phyloP scores from a whole-genome alignment of 2,113 vertebrate species.

The Melanocharis versteri region DNA sequence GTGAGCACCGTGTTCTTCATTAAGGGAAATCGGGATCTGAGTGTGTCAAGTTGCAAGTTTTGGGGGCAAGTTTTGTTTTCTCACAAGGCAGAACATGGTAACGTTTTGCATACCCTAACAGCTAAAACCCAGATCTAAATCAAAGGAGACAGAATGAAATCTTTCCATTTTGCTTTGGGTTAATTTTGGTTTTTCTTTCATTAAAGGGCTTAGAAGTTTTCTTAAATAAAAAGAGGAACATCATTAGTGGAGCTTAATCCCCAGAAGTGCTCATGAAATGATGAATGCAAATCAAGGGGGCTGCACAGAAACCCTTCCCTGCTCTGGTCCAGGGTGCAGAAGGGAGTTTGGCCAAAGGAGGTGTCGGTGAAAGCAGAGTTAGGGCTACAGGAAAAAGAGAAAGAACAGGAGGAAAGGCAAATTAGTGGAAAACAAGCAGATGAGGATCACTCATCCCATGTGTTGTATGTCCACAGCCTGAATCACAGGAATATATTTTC shows the following conservation, averaged over 20 bases:
- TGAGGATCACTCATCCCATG: neutral
- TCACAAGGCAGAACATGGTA: neutral
- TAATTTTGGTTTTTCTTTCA: neutral
- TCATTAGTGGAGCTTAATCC: neutral
- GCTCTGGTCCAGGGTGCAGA: neutral
- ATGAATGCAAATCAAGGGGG: neutral
- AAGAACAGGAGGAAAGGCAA: neutral
- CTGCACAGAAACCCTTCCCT: neutral
- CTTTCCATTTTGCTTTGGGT: neutral
- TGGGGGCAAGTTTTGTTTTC: neutral
- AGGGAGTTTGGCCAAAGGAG: neutral
- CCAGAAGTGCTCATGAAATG: neutral
- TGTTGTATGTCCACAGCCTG: neutral
- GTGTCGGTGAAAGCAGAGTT: neutral
- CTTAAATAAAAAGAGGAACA: neutral
- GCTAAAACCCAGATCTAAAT: neutral
- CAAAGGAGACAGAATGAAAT: neutral
- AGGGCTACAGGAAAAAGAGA: neutral
- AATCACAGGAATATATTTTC: neutral
- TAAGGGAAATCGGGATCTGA: neutral
- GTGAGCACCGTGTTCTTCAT: neutral
- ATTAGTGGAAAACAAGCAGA: neutral
- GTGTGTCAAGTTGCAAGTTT: neutral
- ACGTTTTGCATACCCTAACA: neutral
- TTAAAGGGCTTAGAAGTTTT: neutral